Evolutionary conservation across 2,797 vertebrate genomes (phyloP).

Genomic region (Serranus cabrilla): DNA sequence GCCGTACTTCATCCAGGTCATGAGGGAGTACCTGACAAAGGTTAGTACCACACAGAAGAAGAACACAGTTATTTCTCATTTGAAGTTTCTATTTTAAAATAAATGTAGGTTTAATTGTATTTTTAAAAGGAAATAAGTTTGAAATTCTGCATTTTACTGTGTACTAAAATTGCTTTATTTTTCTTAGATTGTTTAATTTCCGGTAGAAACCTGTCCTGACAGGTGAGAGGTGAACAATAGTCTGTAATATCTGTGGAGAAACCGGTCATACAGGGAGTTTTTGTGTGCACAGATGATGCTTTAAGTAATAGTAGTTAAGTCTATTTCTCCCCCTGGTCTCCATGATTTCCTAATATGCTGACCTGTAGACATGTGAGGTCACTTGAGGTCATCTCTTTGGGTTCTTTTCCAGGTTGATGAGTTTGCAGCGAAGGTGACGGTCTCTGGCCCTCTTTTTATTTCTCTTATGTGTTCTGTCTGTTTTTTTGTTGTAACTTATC

Average conservation of each 20-base stretch:
- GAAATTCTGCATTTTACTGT: background rate
- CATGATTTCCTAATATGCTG: conserved; percentile 50
- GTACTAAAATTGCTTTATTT: conserved; percentile 23
- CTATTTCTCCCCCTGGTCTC: conserved; percentile 26
- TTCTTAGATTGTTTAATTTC: conserved; percentile 37
- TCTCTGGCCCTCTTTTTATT: conserved; percentile 87
- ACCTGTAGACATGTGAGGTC: conserved; percentile 69
- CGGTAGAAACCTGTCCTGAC: conserved; percentile 38
- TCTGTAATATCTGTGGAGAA: conserved; percentile 30
- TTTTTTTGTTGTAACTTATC: conserved; percentile 82
- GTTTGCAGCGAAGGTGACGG: conserved; percentile 90
- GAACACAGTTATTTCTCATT: background rate
- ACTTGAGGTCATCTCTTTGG: conserved; percentile 77
- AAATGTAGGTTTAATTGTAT: background rate
- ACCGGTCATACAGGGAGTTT: background rate
- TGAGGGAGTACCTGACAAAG: conserved; percentile 93
- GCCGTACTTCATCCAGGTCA: conserved; percentile 96
- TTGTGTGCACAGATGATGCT: background rate
- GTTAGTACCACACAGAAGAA: conserved; percentile 74
- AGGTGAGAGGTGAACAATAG: conserved; percentile 36
- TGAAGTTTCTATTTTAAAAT: background rate
- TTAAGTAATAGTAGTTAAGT: conserved; percentile 19
- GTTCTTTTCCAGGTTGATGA: conserved; percentile 93
- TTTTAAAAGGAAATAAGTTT: background rate
- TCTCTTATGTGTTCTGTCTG: conserved; percentile 71